A percentile compares a stretch with the other conserved stretches of the same genome.
Conservation (phyloP, 2,797 vertebrate species). For the Enoplosus armatus region DNA sequence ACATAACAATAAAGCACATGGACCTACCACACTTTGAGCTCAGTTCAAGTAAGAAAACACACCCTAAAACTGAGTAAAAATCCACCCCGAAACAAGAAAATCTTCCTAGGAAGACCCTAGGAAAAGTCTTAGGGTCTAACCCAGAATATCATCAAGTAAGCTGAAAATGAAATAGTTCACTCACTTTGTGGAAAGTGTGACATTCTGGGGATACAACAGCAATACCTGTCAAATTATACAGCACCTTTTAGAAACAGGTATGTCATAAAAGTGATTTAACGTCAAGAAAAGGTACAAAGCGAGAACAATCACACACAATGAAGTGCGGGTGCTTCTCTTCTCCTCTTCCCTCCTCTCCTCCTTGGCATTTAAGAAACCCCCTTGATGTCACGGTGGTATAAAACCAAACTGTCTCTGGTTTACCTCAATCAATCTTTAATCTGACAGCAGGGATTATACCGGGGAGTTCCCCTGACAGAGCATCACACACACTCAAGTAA, state of each 20-base stretch:
- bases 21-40: constrained; percentile 31
- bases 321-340: not conserved
- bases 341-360: not conserved
- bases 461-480: constrained; percentile 40
- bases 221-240: not conserved
- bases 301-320: not conserved
- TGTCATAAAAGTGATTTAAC: not conserved
- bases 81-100: not conserved
- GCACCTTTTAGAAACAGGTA: not conserved
- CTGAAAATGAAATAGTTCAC: not conserved
- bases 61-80: constrained; percentile 4
- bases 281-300: not conserved
- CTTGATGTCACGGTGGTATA: constrained; percentile 55
- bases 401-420: constrained; percentile 56
- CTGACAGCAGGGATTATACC: constrained; percentile 51
- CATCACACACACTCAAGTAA: constrained; percentile 48
- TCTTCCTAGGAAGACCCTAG: not conserved
- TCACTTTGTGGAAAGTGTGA: not conserved
- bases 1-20: constrained; percentile 59
- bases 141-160: not conserved
- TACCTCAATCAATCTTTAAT: constrained; percentile 60
- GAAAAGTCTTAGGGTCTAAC: not conserved
- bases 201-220: not conserved
- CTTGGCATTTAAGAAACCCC: constrained; percentile 16
- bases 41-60: constrained; percentile 15